Percentiles rank a stretch among this genome's conserved stretches.
phyloP scores from a whole-genome alignment of 2,888 invertebrate species.

The Caradrina kadenii region DNA sequence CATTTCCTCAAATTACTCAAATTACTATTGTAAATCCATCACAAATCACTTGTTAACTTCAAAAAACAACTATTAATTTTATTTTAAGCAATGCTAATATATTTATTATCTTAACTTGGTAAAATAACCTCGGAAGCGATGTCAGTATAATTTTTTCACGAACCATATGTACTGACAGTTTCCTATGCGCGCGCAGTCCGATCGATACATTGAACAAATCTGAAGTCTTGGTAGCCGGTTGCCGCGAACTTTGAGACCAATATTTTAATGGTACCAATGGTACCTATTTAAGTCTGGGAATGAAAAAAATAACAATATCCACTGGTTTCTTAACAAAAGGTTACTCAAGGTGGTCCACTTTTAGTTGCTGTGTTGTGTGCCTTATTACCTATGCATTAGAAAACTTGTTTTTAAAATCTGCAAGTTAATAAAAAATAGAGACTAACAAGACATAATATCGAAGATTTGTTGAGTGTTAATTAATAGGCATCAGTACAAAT shows the following conservation, averaged over 20 bases:
- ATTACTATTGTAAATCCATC: slow-evolving; percentile 40
- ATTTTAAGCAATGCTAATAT: slow-evolving; percentile 30
- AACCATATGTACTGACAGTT: slow-evolving; percentile 72
- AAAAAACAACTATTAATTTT: slow-evolving; percentile 26
- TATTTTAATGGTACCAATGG: slow-evolving; percentile 21
- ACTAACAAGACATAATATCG: too few relatives aligned
- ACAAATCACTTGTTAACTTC: slow-evolving; percentile 37
- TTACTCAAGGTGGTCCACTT: too few relatives aligned
- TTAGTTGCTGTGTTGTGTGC: too few relatives aligned
- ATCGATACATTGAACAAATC: slow-evolving; percentile 74
- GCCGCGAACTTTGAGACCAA: slow-evolving; percentile 44
- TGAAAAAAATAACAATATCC: too few relatives aligned
- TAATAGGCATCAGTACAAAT: too few relatives aligned
- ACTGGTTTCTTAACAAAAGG: too few relatives aligned
- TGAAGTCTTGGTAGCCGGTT: slow-evolving; percentile 32
- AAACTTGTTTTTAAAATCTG: too few relatives aligned
- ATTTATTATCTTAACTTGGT: slow-evolving; percentile 48
- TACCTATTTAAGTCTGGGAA: neutral
- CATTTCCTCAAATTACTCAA: slow-evolving; percentile 18
- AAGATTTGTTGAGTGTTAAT: too few relatives aligned
- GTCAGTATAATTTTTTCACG: slow-evolving; percentile 76
- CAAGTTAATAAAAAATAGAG: too few relatives aligned
- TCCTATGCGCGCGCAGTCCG: slow-evolving; percentile 83
- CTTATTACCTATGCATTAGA: too few relatives aligned
- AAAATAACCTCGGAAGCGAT: slow-evolving; percentile 73